Percentiles rank a stretch among this genome's conserved stretches.
Evolutionary conservation across 2,113 vertebrate genomes (phyloP).

Genomic region (Malurus alboscapulatus): DNA sequence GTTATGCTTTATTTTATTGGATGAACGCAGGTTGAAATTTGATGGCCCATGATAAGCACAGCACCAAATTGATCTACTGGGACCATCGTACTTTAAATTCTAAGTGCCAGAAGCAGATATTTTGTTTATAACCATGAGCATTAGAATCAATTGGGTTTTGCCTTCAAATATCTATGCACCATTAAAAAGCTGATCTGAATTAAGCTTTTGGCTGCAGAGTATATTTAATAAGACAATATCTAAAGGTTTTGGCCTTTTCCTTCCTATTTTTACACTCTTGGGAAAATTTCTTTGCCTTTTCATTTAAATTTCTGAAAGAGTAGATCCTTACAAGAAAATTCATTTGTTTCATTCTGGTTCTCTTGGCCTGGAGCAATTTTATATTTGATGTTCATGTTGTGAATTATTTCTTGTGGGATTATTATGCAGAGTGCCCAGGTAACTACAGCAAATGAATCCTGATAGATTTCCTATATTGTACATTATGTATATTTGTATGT

Average conservation of each 20-base stretch:
- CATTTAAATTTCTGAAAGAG: background rate
- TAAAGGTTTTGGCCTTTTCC: background rate
- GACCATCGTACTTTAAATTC: background rate
- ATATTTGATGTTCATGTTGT: background rate
- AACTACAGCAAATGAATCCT: background rate
- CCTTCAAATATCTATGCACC: background rate
- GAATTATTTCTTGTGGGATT: background rate
- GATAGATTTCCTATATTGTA: background rate
- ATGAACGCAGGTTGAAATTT: background rate
- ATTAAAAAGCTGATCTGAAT: background rate
- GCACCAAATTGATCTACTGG: background rate
- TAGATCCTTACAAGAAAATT: background rate
- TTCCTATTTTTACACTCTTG: background rate
- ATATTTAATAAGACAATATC: background rate
- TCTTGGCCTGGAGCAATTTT: background rate
- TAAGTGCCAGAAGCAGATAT: background rate
- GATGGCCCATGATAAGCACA: background rate
- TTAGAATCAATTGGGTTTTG: background rate
- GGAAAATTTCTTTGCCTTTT: background rate
- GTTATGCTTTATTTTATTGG: background rate
- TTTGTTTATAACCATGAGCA: background rate
- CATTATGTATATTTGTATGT: background rate
- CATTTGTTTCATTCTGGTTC: background rate
- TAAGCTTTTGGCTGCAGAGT: background rate
- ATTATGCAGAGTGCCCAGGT: background rate